Base-by-base conservation (phyloP, 30 jellyfish, hydroid and myxozoan species). In the Pseudorhiza aurosa region DNA sequence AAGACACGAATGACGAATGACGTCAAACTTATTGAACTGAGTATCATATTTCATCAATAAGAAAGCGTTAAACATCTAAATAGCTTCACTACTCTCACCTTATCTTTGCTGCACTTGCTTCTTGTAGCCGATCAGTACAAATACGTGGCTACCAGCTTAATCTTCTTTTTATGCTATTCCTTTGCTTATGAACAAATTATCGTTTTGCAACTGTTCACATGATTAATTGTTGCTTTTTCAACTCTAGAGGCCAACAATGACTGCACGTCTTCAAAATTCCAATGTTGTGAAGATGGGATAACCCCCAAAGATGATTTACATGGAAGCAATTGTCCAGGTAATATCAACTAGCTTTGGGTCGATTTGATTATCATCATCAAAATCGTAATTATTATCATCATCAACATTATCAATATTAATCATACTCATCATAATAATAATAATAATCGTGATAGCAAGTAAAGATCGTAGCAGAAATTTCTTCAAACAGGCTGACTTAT, bases 281-380 rank as follows among this genome's bases (percentile, higher is more conserved):
- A 70, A 42, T 79, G 91, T 30, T 79, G 91, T 45, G 50, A 55
- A 26, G 84, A 79, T 56, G 91, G 91, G 2, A 31, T 64, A 1
- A 79, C 91, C 0, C 18, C 62, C 32, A 79, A 79, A 42, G 51
- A 31, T 18, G 91, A 79, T 58, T n/a, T 44, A 19, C 14, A 2
- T 14, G 91, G 91, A 24, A 58, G 82, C 63, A 79, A 47, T 25
- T 79, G 91, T 29, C 91, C 91, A 39, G 83, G 91, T 79, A 32
- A 21, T 40, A n/a, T 22, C 9, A 12, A 1, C 37, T 11, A 4
- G 19, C 2, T 46, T 46, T 46, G 19, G 21, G 21, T 46, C 60
- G 19, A 6, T 11, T 46, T 46, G 21, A 46, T 46, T 3, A 46
- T 46, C 19, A 46, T 4, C 60, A 0, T 46, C 60, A 46, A 3